phyloP scores from a whole-genome alignment of 2,888 invertebrate genomes.

The Ryuthela nishihirai region DNA sequence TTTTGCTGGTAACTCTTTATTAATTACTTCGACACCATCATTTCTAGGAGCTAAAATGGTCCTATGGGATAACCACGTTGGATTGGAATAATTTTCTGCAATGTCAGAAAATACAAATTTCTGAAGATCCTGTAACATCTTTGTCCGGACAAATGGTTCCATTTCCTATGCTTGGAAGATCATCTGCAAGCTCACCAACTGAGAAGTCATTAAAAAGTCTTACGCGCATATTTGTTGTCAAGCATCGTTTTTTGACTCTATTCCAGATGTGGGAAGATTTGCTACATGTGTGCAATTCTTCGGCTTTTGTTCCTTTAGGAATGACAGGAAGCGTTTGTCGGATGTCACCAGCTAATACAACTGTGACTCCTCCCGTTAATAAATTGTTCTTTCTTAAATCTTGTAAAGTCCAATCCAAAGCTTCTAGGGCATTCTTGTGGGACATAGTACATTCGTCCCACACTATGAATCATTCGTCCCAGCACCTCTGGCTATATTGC shows the following conservation, averaged over 20 bases:
- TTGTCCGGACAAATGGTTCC: slow-evolving; percentile 8
- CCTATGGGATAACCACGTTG: no score
- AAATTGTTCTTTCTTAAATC: slow-evolving; percentile 6
- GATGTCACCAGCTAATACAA: slow-evolving; percentile 44
- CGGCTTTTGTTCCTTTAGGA: slow-evolving; percentile 31
- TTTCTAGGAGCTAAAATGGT: no score
- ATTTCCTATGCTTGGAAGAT: slow-evolving; percentile 29
- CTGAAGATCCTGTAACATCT: no score
- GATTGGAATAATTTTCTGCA: no score
- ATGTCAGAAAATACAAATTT: no score
- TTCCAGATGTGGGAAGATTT: slow-evolving; percentile 42
- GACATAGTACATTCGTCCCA: slow-evolving; percentile 53
- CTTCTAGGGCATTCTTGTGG: slow-evolving; percentile 47
- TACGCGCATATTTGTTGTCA: slow-evolving; percentile 38
- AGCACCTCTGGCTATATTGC: no score
- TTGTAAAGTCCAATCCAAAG: slow-evolving; percentile 14
- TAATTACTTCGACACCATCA: no score
- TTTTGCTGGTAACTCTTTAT: no score
- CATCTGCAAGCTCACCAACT: slow-evolving; percentile 15
- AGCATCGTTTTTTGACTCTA: slow-evolving; percentile 17
- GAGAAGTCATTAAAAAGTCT: slow-evolving; percentile 15
- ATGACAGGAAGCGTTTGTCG: slow-evolving; percentile 42
- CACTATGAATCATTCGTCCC: slow-evolving; percentile 47
- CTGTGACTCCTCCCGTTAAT: slow-evolving; percentile 31
- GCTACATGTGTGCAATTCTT: slow-evolving; percentile 43